Base-by-base conservation (phyloP, 2,888 invertebrate species). In the Leptinotarsa tumamoca region DNA sequence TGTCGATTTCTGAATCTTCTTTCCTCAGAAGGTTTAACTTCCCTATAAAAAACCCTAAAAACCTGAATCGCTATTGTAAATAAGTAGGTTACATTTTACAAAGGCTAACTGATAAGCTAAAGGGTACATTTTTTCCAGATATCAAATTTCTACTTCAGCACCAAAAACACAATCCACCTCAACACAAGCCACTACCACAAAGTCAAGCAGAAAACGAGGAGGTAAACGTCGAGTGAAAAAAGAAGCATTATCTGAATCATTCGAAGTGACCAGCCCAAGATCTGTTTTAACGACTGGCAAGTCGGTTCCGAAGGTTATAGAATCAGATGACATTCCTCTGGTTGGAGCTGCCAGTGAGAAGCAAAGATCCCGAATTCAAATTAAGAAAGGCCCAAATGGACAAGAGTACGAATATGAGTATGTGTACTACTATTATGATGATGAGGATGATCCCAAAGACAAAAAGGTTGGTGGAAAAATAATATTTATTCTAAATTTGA, bases 381-480 rank as follows among this genome's bases (percentile, higher is more conserved):
- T 96, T 51, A 95, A 96, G 85, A 96, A 96, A 85, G 96, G 95
- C 17, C 95, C 95, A 1, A 96, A 96, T 84, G 96, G 96, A 2
- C 94, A 96, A 87, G 96, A 96, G 85, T 96, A 96, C 85, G 96
- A 96, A 87, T 96, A 96, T 85, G 96, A 96, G 86, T 96, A 96
- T 85, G 95, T 96, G 43, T 96, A 96, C 85, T 96, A 96, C 85
- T 96, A 96, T 84, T 95, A 95, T 83, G 95, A 96, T 83, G 96
- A 96, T 80, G 95, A 94, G 23, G 92, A 92, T 68, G 90, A 90
- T 77, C 73, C 82, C 68, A 84, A 79, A 88, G 89, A 84, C 82
- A 85, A 72, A 43, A 80, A 82, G 78, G 81, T 82, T 72, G 68
- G 75, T 76, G 27, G 27, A 27, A 27, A 4, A 4, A 27, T 27